Evolutionary conservation across 2,797 vertebrate genomes (phyloP), one percentile per base, ranked within the genome.

Genomic region (Ctenopoma multispine): DNA sequence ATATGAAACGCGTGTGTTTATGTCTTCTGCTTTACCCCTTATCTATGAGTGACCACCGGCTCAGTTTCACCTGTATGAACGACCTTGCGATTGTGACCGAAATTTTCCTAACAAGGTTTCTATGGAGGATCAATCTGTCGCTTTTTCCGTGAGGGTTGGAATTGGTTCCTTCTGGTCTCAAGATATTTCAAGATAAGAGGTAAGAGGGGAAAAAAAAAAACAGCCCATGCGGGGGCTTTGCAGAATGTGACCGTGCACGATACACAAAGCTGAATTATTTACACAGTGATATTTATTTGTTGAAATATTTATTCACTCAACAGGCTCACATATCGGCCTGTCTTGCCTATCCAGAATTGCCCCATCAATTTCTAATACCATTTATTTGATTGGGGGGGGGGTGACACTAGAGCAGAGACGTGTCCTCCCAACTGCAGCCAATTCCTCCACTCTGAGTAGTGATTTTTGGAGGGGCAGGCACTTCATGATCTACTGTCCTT

Each of bases 161-260:
- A 88, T 83, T 18, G 77, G 72, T 76, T 81, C 58, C 80, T 63
- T 69, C 75, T 71, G 86, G 67, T 81, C 77, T 79, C 82, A 79
- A 87, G 86, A 90, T 31, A 84, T 85, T 68, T 91, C 89, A 78
- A 90, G 89, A 92, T 90, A 93, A 90, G 84, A 88, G 90, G 90
- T 91, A 84, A 90, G 90, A 70, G 58, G 75, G 41, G 29, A 57
- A 70, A 63, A 70, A 31, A 1, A 36, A 5, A 31, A 6, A 31
- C 29, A 31, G 15, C 47, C 31, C 12, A 9, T 7, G 75, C 44
- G 56, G 72, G 60, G 64, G 75, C 64, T 61, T 60, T 62, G 72
- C 67, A 55, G 12, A 57, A 58, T 72, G 59, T 63, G 78, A 71
- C 63, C 78, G 66, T 69, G 69, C 57, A 58, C 27, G 46, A 69